phyloP scores from a whole-genome alignment of 2,113 vertebrate species.

The Bettongia penicillata region DNA sequence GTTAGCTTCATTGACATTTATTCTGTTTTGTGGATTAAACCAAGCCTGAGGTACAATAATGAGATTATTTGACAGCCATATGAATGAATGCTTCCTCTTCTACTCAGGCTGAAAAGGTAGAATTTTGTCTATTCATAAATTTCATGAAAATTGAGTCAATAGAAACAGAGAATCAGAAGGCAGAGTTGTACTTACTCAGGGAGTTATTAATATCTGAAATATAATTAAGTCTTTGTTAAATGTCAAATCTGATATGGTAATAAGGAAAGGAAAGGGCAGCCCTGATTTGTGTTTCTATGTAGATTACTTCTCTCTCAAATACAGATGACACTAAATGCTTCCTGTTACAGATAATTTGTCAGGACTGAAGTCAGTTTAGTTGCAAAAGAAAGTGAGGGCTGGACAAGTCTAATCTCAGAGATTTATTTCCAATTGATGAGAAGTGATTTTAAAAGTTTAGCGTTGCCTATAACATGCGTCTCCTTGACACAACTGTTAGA shows the following conservation, averaged over 20 bases:
- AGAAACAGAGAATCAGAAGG: conserved; percentile 35
- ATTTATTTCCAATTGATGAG: conserved; percentile 78
- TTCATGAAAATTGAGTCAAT: conserved; percentile 55
- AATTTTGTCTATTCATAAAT: conserved; percentile 32
- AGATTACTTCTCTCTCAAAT: conserved; percentile 44
- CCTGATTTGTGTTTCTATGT: conserved; percentile 59
- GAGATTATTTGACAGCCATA: conserved; percentile 26
- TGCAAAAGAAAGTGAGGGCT: conserved; percentile 67
- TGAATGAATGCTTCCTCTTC: background rate
- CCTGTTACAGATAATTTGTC: conserved; percentile 68
- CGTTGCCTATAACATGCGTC: conserved; percentile 74
- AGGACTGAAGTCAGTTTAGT: conserved; percentile 66
- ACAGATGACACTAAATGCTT: conserved; percentile 53
- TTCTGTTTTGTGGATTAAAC: background rate
- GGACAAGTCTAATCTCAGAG: conserved; percentile 71
- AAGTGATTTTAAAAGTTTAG: conserved; percentile 72
- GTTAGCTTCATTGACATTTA: background rate
- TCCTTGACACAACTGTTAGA: conserved; percentile 71
- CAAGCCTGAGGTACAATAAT: background rate
- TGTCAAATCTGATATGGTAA: conserved; percentile 57
- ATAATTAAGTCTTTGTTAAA: conserved; percentile 43
- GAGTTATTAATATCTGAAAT: conserved; percentile 58
- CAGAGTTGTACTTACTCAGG: conserved; percentile 44
- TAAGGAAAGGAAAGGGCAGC: conserved; percentile 32
- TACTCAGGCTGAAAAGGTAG: conserved; percentile 31